Conservation (phyloP, 2,797 vertebrate genomes). For the Amazona finschi region DNA sequence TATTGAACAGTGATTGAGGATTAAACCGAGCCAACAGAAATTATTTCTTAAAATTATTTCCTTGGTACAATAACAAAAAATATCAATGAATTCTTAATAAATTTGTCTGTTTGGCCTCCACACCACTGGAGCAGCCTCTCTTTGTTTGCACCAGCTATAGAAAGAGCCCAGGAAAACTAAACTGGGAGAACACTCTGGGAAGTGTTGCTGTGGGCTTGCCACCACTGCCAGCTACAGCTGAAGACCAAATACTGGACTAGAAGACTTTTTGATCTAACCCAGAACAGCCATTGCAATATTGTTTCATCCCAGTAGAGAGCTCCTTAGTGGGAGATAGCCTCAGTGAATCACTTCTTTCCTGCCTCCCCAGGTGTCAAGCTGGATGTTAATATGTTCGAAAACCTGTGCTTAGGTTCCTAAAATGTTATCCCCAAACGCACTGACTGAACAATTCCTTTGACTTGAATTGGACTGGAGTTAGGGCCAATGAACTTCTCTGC, state of each 20-base stretch:
- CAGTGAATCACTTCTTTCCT: not conserved
- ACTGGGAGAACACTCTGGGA: not conserved
- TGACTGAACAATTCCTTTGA: not conserved
- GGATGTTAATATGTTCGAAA: not conserved
- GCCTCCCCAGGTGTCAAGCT: not conserved
- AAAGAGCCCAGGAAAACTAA: not conserved
- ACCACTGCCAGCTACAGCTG: not conserved
- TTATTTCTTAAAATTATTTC: not conserved
- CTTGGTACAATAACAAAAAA: not conserved
- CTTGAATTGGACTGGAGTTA: not conserved
- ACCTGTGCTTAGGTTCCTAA: not conserved
- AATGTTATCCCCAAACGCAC: not conserved
- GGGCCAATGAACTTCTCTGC: not conserved
- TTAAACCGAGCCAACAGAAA: not conserved
- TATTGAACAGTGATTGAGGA: not conserved
- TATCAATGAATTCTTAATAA: not conserved
- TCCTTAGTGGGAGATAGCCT: not conserved
- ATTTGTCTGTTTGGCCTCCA: not conserved
- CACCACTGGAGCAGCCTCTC: not conserved
- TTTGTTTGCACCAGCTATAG: not conserved
- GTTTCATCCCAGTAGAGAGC: no score
- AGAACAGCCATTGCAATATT: not conserved
- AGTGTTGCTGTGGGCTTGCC: not conserved
- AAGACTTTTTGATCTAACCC: not conserved
- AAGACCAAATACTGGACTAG: not conserved